These are phyloP conservation scores for Pogona vitticeps DNA, from an alignment of 2,113 vertebrate genomes.

Conservation along the genomic window DNA sequence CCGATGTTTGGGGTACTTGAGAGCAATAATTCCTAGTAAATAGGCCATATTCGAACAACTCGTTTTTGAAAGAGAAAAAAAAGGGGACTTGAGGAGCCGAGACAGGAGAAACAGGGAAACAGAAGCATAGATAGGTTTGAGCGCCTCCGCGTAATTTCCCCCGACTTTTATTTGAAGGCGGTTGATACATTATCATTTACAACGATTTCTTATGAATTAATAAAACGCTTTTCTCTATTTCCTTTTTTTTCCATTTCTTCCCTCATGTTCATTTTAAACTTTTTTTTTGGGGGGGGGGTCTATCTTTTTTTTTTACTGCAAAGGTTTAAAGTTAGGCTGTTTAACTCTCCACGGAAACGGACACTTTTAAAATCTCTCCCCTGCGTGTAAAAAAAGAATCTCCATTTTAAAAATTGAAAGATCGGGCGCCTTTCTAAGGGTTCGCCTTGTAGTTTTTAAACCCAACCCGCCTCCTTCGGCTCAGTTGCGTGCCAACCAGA, in stretches of 20 bases:
- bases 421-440: too few relatives aligned
- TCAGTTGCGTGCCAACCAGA: background rate
- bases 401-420: background rate
- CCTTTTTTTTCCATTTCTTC: background rate
- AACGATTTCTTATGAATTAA: background rate
- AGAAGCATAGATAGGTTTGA: too few relatives aligned
- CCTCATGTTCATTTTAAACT: background rate
- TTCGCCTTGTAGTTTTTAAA: background rate
- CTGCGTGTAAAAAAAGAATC: background rate
- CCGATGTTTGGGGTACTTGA: background rate
- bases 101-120: too few relatives aligned
- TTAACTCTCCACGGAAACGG: background rate
- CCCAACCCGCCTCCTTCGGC: too few relatives aligned
- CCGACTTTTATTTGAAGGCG: background rate
- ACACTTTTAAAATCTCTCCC: background rate
- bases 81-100: too few relatives aligned
- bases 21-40: too few relatives aligned
- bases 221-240: background rate
- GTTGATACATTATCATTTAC: too few relatives aligned
- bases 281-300: too few relatives aligned
- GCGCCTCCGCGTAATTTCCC: too few relatives aligned
- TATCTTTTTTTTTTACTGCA: background rate
- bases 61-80: background rate
- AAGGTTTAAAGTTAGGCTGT: background rate
- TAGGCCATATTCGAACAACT: too few relatives aligned